Base-by-base conservation (phyloP, 92 coral and sea anemone species). In the Heliopora coerulea region DNA sequence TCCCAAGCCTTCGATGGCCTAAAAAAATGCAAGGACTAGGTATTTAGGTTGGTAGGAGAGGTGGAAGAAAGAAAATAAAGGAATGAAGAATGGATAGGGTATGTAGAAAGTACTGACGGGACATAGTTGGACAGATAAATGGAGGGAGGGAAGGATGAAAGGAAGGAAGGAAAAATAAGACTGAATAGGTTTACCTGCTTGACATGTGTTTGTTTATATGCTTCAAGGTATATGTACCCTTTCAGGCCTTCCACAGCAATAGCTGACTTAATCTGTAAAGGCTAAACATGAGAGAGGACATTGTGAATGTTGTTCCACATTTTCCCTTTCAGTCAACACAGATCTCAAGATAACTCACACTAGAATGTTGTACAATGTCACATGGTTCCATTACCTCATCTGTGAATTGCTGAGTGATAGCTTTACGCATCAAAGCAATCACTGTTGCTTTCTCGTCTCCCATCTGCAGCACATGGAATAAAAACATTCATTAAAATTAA, bases 401-500 rank as follows among this genome's bases (percentile, higher is more conserved):
- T 7, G 91, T 87, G 59, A 90, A 93, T 72, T 93, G 96, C 75
- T 85, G 96, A 54, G 96, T 88, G 21, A 93, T 85, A 27, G 98
- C 96, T 73, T 93, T 93, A 44, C 98, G 86, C 98, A 93, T 93
- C 64, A 93, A 49, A 8, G 96, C 98, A 81, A 93, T 88, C 15
- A 93, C 98, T 26, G 98, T 93, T 8, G 98, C 88, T 52, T 93
- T 93, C 80, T 93, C 98, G 44, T 93, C 98, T 56, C 98, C 98
- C 62, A 93, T 93, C 96, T 89, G 68, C 48, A 73, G 34, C 65
- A 46, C 19, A 60, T 4, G 33, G 73, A 14, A 29, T 15, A n/a
- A n/a, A n/a, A n/a, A n/a, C n/a, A n/a, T n/a, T n/a, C n/a, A n/a
- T n/a, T n/a, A n/a, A n/a, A n/a, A n/a, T n/a, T n/a, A n/a, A n/a